These are phyloP conservation scores for Callionymus lyra DNA, from an alignment of 2,113 vertebrate species.

Conservation along the genomic window DNA sequence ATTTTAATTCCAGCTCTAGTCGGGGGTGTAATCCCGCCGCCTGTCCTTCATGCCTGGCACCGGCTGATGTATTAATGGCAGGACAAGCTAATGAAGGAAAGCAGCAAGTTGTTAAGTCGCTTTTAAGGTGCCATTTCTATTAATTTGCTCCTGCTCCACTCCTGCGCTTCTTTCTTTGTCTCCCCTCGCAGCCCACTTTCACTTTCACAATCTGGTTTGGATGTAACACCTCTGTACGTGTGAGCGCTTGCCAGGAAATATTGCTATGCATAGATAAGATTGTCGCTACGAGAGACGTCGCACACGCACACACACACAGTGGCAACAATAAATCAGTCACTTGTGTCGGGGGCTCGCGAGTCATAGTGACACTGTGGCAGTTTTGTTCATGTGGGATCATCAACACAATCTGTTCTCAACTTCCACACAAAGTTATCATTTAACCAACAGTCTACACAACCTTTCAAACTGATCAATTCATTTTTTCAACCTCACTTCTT, in stretches of 20 bases:
- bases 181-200: slow-evolving; percentile 40
- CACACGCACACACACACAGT: background rate
- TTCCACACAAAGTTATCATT: no score
- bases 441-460: no score
- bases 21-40: slow-evolving; percentile 79
- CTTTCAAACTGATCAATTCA: no score
- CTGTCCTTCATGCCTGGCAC: slow-evolving; percentile 89
- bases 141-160: slow-evolving; percentile 74
- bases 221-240: slow-evolving; percentile 34
- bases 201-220: slow-evolving; percentile 64
- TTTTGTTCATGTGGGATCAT: no score
- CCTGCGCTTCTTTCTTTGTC: slow-evolving; percentile 20
- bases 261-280: slow-evolving; percentile 38
- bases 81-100: slow-evolving; percentile 80
- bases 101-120: slow-evolving; percentile 80
- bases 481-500: no score
- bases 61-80: slow-evolving; percentile 86
- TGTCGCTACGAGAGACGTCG: no score
- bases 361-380: no score
- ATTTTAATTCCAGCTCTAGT: slow-evolving; percentile 90
- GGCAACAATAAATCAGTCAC: no score
- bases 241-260: slow-evolving; percentile 48
- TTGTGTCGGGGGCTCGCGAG: no score
- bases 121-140: slow-evolving; percentile 84
- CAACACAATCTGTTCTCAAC: no score